phyloP scores from a whole-genome alignment of 2,113 vertebrate genomes.

The Formicarius rufipectus region DNA sequence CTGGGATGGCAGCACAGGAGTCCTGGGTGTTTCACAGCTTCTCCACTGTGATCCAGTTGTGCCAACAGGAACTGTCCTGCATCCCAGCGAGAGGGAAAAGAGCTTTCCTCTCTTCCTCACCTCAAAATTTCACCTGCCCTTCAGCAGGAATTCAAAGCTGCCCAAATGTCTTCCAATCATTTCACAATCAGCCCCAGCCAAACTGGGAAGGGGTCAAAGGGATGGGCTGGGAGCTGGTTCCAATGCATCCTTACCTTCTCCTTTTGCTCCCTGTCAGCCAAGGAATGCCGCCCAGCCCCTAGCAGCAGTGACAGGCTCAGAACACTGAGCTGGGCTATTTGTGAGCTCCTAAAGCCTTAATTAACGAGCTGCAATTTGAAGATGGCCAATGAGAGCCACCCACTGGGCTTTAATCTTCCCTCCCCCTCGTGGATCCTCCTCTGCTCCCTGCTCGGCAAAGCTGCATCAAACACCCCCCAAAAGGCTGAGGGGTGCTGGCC shows the following conservation, averaged over 20 bases:
- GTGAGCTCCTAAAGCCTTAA: constrained; percentile 41
- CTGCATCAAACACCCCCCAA: neutral
- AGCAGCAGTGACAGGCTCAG: neutral
- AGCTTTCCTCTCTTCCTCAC: neutral
- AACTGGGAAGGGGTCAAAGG: neutral
- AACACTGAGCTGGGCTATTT: neutral
- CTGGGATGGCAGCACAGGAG: accelerated
- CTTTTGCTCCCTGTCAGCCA: neutral
- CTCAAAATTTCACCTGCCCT: accelerated
- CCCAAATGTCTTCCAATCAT: neutral
- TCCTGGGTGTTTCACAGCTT: accelerated
- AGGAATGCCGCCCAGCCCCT: neutral
- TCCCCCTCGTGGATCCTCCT: neutral
- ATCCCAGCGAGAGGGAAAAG: neutral
- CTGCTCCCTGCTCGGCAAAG: neutral
- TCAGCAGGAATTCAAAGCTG: neutral
- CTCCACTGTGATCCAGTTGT: accelerated
- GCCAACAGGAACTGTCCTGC: neutral
- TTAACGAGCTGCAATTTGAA: neutral
- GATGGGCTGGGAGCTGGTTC: neutral
- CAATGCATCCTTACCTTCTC: constrained; percentile 6
- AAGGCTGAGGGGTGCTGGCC: neutral
- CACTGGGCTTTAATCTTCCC: constrained; percentile 17
- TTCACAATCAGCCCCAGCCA: neutral
- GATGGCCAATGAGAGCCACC: constrained; percentile 10